phyloP scores from a whole-genome alignment of 2,888 invertebrate species.

The Caenorhabditis macrosperma region DNA sequence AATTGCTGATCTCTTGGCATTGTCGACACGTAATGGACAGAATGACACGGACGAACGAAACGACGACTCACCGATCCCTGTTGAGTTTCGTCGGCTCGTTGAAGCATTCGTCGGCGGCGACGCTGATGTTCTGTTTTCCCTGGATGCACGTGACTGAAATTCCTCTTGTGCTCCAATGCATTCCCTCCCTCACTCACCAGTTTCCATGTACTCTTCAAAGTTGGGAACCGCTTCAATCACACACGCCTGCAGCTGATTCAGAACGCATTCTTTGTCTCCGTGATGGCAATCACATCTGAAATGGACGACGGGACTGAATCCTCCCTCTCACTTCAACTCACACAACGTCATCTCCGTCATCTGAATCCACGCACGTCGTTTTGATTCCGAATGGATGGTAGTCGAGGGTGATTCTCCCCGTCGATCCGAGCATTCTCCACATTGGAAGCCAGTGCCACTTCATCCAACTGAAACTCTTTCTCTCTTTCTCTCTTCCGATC shows the following conservation, averaged over 20 bases:
- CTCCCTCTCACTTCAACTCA: not conserved
- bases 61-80: constrained; percentile 11
- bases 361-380: constrained; percentile 39
- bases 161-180: not conserved
- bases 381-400: constrained; percentile 61
- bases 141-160: constrained; percentile 57
- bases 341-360: constrained; percentile 24
- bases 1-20: no score
- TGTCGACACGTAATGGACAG: no score
- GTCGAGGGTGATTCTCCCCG: constrained; percentile 36
- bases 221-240: constrained; percentile 56
- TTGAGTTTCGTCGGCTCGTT: constrained; percentile 13
- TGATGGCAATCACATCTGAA: constrained; percentile 59
- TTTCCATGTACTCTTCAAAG: constrained; percentile 44
- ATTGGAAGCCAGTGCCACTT: constrained; percentile 56
- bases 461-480: constrained; percentile 41
- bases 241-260: constrained; percentile 55
- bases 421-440: constrained; percentile 44
- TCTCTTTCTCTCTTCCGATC: not conserved
- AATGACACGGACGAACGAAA: no score
- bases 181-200: constrained; percentile 12
- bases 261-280: constrained; percentile 48
- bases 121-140: constrained; percentile 45
- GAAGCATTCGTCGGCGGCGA: constrained; percentile 49
- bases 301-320: not conserved